Conservation (phyloP, 2,797 vertebrate genomes). For the Rhinatrema bivittatum region DNA sequence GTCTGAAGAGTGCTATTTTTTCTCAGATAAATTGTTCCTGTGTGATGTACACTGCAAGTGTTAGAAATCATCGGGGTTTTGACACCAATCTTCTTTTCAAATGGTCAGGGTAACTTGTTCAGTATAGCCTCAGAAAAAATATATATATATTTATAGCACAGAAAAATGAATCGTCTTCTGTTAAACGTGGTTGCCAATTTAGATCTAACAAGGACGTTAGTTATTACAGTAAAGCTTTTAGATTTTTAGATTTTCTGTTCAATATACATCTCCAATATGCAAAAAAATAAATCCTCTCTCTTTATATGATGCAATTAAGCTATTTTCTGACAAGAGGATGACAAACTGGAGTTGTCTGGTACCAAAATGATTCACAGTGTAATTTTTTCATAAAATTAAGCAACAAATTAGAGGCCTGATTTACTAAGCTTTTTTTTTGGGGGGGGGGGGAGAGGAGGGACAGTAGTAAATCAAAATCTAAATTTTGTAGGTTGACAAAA, state of each 20-base stretch:
- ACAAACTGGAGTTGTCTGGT: too few relatives aligned
- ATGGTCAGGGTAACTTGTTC: slow-evolving; percentile 15
- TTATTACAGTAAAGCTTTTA: slow-evolving; percentile 16
- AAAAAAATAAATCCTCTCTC: background rate
- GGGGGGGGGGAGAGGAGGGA: too few relatives aligned
- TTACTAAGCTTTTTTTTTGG: too few relatives aligned
- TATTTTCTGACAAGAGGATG: too few relatives aligned
- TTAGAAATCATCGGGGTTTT: slow-evolving; percentile 28
- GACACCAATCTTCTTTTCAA: slow-evolving; percentile 24
- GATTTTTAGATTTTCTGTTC: background rate
- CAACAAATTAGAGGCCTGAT: too few relatives aligned
- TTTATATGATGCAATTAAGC: background rate
- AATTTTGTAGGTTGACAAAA: too few relatives aligned
- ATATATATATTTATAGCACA: too few relatives aligned
- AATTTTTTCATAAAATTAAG: too few relatives aligned
- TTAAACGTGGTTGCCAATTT: slow-evolving; percentile 31
- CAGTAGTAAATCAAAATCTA: too few relatives aligned
- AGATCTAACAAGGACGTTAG: slow-evolving; percentile 13
- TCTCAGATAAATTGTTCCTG: slow-evolving; percentile 39
- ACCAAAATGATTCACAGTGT: too few relatives aligned
- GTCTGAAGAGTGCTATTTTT: slow-evolving; percentile 24
- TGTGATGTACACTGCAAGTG: slow-evolving; percentile 21
- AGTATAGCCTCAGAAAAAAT: background rate
- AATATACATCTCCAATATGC: slow-evolving; percentile 9
- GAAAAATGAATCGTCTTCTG: slow-evolving; percentile 18